These are phyloP conservation scores for Barbus barbus DNA, from an alignment of 2,113 vertebrate genomes.

Conservation along the genomic window DNA sequence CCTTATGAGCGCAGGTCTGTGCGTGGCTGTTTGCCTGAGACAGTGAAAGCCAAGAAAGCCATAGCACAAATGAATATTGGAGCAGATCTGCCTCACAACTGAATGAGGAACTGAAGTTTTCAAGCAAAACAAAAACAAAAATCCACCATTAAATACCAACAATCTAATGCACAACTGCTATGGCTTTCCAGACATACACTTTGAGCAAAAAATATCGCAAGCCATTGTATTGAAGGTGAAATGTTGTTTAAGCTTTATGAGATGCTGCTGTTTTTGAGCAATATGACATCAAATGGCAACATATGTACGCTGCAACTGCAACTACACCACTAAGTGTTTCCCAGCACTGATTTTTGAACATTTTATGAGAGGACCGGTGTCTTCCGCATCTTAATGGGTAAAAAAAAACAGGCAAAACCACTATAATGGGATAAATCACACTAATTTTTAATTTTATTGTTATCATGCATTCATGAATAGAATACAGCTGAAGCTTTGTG, in stretches of 20 bases:
- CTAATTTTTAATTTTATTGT: not conserved
- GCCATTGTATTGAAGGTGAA: conserved; percentile 42
- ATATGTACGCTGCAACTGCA: conserved; percentile 62
- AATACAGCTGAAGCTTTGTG: no score
- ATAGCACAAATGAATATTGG: not conserved
- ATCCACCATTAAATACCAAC: not conserved
- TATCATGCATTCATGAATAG: no score
- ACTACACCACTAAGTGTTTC: conserved; percentile 11
- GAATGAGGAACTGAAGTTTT: conserved; percentile 56
- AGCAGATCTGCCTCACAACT: conserved; percentile 56
- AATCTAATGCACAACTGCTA: conserved; percentile 73
- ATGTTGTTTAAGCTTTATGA: conserved; percentile 52
- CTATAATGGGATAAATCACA: not conserved
- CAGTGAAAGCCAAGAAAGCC: not conserved
- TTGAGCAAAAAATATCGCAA: conserved; percentile 36
- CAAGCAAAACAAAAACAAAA: not conserved
- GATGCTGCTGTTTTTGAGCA: conserved; percentile 53
- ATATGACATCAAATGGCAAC: conserved; percentile 69
- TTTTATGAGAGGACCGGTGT: conserved; percentile 13
- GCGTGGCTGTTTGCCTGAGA: conserved; percentile 22
- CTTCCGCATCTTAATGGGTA: conserved; percentile 19
- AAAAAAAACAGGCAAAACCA: not conserved
- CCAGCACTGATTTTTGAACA: conserved; percentile 43
- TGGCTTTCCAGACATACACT: conserved; percentile 59
- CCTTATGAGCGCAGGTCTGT: conserved; percentile 33